phyloP scores from a whole-genome alignment of 2,113 vertebrate genomes.

The Ceuthmochares aereus region DNA sequence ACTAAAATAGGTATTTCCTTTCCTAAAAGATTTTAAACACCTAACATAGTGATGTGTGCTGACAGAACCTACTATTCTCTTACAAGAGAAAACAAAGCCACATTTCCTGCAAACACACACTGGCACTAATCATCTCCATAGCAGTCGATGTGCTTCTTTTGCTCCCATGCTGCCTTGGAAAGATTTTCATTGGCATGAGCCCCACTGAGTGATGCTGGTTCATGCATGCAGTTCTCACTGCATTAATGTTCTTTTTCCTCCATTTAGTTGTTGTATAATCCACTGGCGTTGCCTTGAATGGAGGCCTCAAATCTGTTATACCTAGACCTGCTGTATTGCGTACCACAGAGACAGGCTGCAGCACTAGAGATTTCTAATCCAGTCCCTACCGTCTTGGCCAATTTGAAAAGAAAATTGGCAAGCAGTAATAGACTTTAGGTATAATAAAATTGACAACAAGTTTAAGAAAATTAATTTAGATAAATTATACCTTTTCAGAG shows the following conservation, averaged over 20 bases:
- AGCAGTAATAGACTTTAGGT: not conserved
- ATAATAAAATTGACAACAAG: not conserved
- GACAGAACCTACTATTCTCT: not conserved
- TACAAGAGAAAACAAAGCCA: not conserved
- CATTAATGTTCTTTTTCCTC: not conserved
- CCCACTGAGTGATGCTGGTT: not conserved
- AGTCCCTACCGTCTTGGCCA: not conserved
- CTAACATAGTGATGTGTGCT: not conserved
- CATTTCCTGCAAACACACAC: not conserved
- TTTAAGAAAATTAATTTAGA: not conserved
- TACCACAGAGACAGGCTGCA: not conserved
- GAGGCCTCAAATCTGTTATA: not conserved
- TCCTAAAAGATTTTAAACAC: not conserved
- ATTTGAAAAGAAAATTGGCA: not conserved
- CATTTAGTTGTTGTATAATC: not conserved
- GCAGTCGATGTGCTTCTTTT: not conserved
- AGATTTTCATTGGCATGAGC: not conserved
- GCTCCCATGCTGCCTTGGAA: not conserved
- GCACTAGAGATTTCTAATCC: not conserved
- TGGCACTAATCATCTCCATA: not conserved
- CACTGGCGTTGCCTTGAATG: not conserved
- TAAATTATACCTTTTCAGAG: not conserved
- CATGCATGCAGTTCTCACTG: not conserved
- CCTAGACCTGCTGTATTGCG: not conserved
- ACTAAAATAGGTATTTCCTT: not conserved